Evolutionary conservation across 2,113 vertebrate genomes (phyloP), one percentile per base, ranked within the genome.

Genomic region (Ginglymostoma cirratum): DNA sequence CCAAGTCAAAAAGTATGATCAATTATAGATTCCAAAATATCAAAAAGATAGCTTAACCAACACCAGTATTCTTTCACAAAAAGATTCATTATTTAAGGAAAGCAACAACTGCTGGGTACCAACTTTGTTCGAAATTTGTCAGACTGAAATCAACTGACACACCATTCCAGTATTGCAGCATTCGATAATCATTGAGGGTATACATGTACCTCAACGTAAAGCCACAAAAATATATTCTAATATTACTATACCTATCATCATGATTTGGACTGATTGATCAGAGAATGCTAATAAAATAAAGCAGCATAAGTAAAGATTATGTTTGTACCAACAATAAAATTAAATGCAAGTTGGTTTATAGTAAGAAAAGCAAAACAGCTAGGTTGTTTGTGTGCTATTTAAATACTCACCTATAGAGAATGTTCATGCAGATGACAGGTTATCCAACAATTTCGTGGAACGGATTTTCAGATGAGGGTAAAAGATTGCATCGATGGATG

Each of bases 121-220:
- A 93, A 34, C 45, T 93, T 67, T 93, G 55, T 66, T 38, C n/a
- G 90, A 66, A 66, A 93, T 38, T 93, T 93, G 15, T 90, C 48
- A 17, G 87, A 90, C 65, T 61, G 24, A 93, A 93, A 66, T 65
- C 52, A 90, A 90, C 27, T 90, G 48, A 38, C 15, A 34, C 55
- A 66, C 6, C 52, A 93, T 93, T 93, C 23, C 90, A 66, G 61
- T 67, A 34, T n/a, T 93, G 90, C 55, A 93, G 61, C 24, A 93
- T 93, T 66, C 34, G 12, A 0, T 67, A n/a, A 19, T 38, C 38
- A 61, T 38, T 93, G 24, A 65, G 30, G 38, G 55, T 92, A 92
- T 45, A 66, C 55, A 38, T 92, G 55, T 65, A 92, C 55, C 66
- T 34, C 38, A 92, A 66, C 55, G 23, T 66, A 66, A 93, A 61